These are phyloP conservation scores for Sakesphorus luctuosus DNA, from an alignment of 2,113 vertebrate species.

Conservation along the genomic window DNA sequence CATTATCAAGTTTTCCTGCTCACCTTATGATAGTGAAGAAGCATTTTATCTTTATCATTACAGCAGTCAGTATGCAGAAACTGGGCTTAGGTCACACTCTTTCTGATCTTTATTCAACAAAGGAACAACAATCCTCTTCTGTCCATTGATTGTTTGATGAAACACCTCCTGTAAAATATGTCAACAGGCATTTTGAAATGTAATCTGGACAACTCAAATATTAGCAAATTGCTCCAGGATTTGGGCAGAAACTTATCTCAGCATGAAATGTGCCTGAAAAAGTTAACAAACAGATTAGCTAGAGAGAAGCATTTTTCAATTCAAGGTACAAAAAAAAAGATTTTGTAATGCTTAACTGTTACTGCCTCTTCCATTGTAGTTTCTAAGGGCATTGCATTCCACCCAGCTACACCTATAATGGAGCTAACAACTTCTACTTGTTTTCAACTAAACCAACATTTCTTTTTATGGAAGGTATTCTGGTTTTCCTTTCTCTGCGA, in stretches of 20 bases:
- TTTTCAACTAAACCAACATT: neutral
- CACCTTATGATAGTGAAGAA: neutral
- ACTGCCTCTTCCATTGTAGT: neutral
- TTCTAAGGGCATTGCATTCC: neutral
- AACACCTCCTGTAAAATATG: neutral
- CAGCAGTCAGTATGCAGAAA: neutral
- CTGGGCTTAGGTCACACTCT: neutral
- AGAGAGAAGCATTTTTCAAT: neutral
- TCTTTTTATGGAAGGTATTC: neutral
- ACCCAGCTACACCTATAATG: neutral
- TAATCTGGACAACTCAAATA: neutral
- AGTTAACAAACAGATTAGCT: neutral
- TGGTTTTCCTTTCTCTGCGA: neutral
- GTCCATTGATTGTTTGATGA: neutral
- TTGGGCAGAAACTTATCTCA: neutral
- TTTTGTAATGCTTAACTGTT: neutral
- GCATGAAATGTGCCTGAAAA: neutral
- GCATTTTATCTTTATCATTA: neutral
- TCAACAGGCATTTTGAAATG: neutral
- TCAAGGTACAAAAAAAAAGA: neutral
- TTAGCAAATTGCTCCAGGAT: neutral
- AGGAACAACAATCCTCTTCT: neutral
- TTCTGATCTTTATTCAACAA: neutral
- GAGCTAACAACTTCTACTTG: neutral
- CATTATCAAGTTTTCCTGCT: neutral